A percentile compares a stretch with the other conserved stretches of the same genome.
These are phyloP conservation scores for Jacana jacana DNA, from an alignment of 2,113 vertebrate species.

Conservation along the genomic window DNA sequence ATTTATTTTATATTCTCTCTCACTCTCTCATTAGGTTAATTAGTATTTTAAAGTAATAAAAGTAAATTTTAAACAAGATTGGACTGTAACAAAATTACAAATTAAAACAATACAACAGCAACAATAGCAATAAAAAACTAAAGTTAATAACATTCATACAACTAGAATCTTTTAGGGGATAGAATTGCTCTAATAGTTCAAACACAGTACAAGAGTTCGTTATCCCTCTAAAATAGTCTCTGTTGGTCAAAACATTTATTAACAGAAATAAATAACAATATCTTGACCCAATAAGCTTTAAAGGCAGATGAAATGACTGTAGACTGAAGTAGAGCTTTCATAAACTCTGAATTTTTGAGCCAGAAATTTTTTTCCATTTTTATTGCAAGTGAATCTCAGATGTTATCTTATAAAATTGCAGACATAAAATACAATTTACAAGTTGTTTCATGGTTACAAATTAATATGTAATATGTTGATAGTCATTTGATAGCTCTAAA, in stretches of 20 bases:
- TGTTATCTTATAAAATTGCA: not conserved
- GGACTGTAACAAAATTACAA: not conserved
- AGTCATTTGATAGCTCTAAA: not conserved
- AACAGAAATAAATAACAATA: constrained; percentile 1
- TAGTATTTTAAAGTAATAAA: not conserved
- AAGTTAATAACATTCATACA: not conserved
- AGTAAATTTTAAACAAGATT: not conserved
- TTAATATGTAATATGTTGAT: not conserved
- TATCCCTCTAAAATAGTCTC: not conserved
- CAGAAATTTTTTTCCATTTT: not conserved
- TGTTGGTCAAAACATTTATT: not conserved
- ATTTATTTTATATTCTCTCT: not conserved
- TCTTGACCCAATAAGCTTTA: not conserved
- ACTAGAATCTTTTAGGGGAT: not conserved
- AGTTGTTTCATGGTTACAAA: not conserved
- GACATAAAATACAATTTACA: not conserved
- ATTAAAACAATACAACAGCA: not conserved
- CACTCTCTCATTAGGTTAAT: not conserved
- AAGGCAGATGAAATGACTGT: not conserved
- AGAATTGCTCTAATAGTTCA: not conserved
- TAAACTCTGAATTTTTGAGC: not conserved
- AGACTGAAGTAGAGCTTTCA: not conserved
- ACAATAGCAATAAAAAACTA: not conserved
- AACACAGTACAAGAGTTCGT: not conserved
- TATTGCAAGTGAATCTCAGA: not conserved